Conservation (phyloP, 2,113 vertebrate species). For the Grus americana region DNA sequence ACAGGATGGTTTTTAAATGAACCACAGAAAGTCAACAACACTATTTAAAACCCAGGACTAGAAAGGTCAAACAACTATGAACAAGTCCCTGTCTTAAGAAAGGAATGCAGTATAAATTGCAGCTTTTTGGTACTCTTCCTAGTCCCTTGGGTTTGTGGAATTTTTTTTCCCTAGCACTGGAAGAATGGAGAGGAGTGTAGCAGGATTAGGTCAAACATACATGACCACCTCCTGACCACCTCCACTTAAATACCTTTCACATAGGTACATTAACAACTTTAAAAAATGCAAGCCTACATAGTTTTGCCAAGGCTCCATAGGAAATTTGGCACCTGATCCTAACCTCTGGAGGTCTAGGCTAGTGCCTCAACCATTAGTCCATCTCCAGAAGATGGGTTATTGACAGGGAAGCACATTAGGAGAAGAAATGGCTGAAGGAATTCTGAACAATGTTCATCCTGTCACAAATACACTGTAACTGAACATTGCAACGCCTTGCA, state of each 20-base stretch:
- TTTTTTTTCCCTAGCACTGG: neutral
- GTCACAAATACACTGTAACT: neutral
- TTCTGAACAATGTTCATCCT: neutral
- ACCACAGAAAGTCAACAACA: neutral
- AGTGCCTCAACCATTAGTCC: neutral
- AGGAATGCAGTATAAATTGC: accelerated
- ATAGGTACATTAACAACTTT: neutral
- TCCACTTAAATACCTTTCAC: neutral
- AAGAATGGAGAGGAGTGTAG: neutral
- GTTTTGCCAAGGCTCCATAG: neutral
- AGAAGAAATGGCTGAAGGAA: neutral
- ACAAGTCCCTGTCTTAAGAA: neutral
- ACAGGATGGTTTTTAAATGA: neutral
- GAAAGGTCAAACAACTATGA: neutral
- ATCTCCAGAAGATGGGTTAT: neutral
- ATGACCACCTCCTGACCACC: neutral
- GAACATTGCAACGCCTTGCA: neutral
- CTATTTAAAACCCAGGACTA: neutral
- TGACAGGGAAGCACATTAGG: neutral
- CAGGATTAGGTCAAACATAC: neutral
- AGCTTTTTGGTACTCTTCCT: neutral
- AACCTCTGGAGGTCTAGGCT: neutral
- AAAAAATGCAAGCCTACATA: neutral
- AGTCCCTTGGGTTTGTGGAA: neutral
- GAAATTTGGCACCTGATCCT: neutral